Evolutionary conservation across 2,113 vertebrate genomes (phyloP).

Genomic region (Plotosus lineatus): DNA sequence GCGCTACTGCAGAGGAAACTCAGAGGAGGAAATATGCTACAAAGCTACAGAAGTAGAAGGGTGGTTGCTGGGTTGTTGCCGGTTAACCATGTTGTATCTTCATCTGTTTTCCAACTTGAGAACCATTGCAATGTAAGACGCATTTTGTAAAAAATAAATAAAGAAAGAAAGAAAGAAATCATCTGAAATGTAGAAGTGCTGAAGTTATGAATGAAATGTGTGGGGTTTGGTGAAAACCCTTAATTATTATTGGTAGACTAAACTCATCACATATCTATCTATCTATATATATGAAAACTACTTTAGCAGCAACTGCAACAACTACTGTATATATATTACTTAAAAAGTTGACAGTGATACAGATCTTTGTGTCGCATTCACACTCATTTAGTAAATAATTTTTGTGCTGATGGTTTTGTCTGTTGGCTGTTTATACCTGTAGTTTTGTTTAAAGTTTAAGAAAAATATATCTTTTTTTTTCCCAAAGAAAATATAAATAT

Average conservation of each 20-base stretch:
- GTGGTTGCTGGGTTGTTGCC: background rate
- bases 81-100: background rate
- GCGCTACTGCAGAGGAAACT: conserved; percentile 40
- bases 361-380: background rate
- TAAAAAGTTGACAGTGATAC: background rate
- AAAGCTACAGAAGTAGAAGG: conserved; percentile 29
- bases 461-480: background rate
- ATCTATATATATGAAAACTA: no score
- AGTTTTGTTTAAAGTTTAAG: background rate
- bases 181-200: background rate
- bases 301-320: no score
- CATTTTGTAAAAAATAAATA: background rate
- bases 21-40: conserved; percentile 44
- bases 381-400: background rate
- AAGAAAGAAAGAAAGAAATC: no score
- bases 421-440: background rate
- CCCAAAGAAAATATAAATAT: background rate
- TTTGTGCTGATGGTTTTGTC: background rate
- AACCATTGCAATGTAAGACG: background rate
- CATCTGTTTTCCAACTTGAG: background rate
- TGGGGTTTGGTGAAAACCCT: background rate
- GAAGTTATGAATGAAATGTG: background rate
- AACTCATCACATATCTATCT: no score
- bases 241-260: background rate
- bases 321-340: background rate